These are phyloP conservation scores for Metellina segmentata DNA, from an alignment of 2,888 invertebrate species.

Conservation along the genomic window DNA sequence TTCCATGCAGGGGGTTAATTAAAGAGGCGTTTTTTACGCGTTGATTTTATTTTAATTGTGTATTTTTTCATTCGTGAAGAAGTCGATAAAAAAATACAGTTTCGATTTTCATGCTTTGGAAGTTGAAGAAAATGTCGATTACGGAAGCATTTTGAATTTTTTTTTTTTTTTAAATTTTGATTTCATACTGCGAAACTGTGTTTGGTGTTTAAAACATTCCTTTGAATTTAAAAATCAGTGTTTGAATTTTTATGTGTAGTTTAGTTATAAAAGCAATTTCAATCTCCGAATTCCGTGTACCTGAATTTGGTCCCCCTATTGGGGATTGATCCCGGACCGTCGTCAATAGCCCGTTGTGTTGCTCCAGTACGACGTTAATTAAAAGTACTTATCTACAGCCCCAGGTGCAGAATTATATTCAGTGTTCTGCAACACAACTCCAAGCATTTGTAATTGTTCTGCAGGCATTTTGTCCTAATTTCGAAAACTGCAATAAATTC, in stretches of 20 bases:
- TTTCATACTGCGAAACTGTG: background rate
- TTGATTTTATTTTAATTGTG: background rate
- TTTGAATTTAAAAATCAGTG: constrained; percentile 1
- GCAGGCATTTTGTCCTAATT: too few species aligned
- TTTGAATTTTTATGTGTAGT: background rate
- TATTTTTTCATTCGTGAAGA: background rate
- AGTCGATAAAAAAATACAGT: background rate
- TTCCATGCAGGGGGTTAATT: background rate
- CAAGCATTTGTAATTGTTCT: too few species aligned
- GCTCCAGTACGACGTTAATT: too few species aligned
- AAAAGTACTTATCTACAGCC: too few species aligned
- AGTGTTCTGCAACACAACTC: too few species aligned
- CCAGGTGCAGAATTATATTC: too few species aligned
- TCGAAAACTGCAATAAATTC: too few species aligned
- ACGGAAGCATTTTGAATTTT: constrained; percentile 17
- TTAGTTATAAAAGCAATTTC: background rate
- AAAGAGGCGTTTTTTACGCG: background rate
- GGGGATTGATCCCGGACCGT: too few species aligned
- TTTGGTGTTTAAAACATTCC: constrained; percentile 21
- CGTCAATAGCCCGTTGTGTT: too few species aligned
- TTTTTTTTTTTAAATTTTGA: constrained; percentile 1
- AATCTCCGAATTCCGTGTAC: background rate
- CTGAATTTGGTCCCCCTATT: too few species aligned
- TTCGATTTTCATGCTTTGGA: background rate
- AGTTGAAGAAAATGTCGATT: background rate